These are phyloP conservation scores for Seriola quinqueradiata DNA, from an alignment of 2,113 vertebrate genomes.

Conservation along the genomic window DNA sequence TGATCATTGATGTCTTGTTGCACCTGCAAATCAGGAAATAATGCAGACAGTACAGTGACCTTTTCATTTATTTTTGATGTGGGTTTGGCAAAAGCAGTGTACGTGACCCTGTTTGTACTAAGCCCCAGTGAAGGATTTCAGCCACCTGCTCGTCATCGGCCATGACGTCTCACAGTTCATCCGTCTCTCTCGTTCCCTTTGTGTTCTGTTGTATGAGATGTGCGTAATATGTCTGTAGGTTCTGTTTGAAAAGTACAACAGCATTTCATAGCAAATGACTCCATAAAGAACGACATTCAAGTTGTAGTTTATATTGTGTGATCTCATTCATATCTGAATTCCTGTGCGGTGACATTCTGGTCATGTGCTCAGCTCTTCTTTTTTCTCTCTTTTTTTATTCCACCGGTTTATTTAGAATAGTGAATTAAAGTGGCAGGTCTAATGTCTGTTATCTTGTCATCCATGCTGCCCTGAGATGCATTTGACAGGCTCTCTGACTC, in stretches of 20 bases:
- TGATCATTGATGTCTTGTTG: slow-evolving; percentile 43
- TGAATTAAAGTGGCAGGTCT: slow-evolving; percentile 72
- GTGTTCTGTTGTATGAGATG: accelerated
- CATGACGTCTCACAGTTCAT: slow-evolving; percentile 7
- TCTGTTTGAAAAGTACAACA: not conserved
- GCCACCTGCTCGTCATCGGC: slow-evolving; percentile 21
- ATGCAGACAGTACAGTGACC: slow-evolving; percentile 55
- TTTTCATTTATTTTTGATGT: slow-evolving; percentile 57
- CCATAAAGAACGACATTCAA: slow-evolving; percentile 3
- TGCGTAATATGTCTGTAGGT: too few species aligned
- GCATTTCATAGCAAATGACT: not conserved
- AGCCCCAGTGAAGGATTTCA: not conserved
- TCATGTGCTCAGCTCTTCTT: slow-evolving; percentile 43
- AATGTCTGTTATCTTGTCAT: slow-evolving; percentile 76
- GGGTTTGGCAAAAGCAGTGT: slow-evolving; percentile 10
- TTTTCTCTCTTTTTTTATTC: slow-evolving; percentile 16
- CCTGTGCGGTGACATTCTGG: slow-evolving; percentile 35
- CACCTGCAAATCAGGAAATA: slow-evolving; percentile 64
- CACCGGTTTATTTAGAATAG: slow-evolving; percentile 58
- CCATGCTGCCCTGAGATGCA: slow-evolving; percentile 64
- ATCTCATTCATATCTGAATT: slow-evolving; percentile 11
- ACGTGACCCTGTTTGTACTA: not conserved
- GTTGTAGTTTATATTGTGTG: not conserved
- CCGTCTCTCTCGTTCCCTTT: not conserved
- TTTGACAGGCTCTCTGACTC: slow-evolving; percentile 82